Evolutionary conservation across 2,888 invertebrate species (phyloP).

Genomic region (Drosophila hawaiiensis): DNA sequence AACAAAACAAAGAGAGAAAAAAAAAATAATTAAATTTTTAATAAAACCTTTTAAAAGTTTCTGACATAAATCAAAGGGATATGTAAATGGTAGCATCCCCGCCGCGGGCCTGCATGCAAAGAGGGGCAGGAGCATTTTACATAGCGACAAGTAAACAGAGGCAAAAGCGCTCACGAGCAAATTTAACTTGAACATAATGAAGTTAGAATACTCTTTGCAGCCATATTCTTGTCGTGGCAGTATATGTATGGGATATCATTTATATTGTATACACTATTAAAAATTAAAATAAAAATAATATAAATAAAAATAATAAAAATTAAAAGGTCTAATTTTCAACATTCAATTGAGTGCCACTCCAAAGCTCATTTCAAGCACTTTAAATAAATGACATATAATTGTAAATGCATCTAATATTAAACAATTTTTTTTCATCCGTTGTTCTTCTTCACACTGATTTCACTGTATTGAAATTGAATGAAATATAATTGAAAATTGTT

Average conservation of each 20-base stretch:
- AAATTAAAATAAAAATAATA: no score
- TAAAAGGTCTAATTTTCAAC: not conserved
- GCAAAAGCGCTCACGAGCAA: not conserved
- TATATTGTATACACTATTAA: not conserved
- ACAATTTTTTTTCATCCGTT: not conserved
- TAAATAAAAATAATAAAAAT: no score
- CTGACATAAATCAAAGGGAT: constrained; percentile 60
- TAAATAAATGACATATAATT: not conserved
- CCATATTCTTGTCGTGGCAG: no score
- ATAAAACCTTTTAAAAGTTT: constrained; percentile 66
- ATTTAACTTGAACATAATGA: not conserved
- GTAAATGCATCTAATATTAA: not conserved
- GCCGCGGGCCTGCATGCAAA: not conserved
- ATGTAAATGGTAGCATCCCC: constrained; percentile 9
- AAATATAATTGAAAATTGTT: not conserved
- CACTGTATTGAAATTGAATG: not conserved
- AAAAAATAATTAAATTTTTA: constrained; percentile 39
- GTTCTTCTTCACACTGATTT: no score
- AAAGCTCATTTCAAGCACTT: not conserved
- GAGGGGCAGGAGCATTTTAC: not conserved
- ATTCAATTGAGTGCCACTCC: not conserved
- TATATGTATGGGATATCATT: not conserved
- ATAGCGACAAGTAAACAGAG: constrained; percentile 1
- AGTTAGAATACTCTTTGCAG: not conserved
- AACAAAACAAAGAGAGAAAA: constrained; percentile 40